These are phyloP conservation scores for Selene dorsalis DNA, from an alignment of 2,797 vertebrate species.

Conservation along the genomic window DNA sequence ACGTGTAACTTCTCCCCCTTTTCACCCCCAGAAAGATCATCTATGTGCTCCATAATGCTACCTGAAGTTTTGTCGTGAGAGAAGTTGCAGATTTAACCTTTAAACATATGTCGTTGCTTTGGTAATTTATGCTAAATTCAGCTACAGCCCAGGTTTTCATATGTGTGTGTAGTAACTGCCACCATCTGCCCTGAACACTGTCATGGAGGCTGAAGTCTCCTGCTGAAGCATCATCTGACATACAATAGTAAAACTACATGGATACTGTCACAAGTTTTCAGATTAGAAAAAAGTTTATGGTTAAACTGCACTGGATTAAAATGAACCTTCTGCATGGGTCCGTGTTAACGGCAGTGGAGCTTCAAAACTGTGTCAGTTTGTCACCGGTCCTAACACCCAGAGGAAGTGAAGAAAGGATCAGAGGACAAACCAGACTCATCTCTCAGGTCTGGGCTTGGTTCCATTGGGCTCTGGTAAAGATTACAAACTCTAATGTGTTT, in stretches of 20 bases:
- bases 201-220: conserved; percentile 15
- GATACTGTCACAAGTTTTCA: background rate
- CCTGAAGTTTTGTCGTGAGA: background rate
- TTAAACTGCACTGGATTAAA: conserved; percentile 35
- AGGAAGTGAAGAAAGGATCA: conserved; percentile 48
- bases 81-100: background rate
- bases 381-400: conserved; percentile 15
- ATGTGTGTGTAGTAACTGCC: conserved; percentile 18
- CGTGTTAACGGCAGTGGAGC: background rate
- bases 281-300: background rate
- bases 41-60: background rate
- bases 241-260: conserved; percentile 16
- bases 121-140: background rate
- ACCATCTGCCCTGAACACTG: conserved; percentile 10
- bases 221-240: conserved; percentile 12
- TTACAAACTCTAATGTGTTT: conserved; percentile 50
- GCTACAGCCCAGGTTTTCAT: conserved; percentile 5
- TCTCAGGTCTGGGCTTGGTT: conserved; percentile 31
- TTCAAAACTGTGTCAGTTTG: conserved; percentile 33
- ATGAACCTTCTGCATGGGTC: conserved; percentile 13
- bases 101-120: background rate
- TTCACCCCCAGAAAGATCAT: background rate
- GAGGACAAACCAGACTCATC: conserved; percentile 39
- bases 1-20: background rate
- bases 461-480: conserved; percentile 37